These are phyloP conservation scores for Platyrinchus mystaceus DNA, from an alignment of 2,797 vertebrate species.

Conservation along the genomic window DNA sequence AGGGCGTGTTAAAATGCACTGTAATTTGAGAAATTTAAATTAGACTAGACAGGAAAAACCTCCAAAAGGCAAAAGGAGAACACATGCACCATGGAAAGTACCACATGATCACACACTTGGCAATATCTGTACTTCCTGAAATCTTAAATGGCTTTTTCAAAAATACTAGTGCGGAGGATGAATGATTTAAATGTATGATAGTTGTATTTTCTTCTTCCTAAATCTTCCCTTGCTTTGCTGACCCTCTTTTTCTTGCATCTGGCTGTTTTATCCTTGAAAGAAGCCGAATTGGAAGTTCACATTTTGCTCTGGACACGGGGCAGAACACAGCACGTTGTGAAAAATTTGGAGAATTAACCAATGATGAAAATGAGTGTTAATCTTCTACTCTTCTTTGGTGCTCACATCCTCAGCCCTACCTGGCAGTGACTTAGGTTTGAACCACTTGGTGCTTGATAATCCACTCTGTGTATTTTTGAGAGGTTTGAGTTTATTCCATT, in stretches of 20 bases:
- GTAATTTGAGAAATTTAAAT: neutral
- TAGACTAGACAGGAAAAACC: neutral
- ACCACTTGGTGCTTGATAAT: neutral
- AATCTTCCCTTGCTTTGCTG: neutral
- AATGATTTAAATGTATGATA: neutral
- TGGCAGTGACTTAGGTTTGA: neutral
- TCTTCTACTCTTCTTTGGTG: neutral
- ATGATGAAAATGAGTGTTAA: neutral
- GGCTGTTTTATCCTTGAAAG: neutral
- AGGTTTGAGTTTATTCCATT: neutral
- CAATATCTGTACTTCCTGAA: neutral
- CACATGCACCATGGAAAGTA: neutral
- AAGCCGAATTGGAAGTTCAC: neutral
- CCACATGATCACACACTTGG: neutral
- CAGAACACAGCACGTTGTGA: neutral
- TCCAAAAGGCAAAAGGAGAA: neutral
- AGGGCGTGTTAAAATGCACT: neutral
- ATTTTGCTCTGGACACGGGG: neutral
- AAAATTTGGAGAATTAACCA: neutral
- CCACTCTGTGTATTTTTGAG: neutral
- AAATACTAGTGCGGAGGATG: neutral
- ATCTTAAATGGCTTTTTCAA: neutral
- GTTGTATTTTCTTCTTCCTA: neutral
- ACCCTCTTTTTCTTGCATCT: neutral
- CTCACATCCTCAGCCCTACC: neutral